A percentile compares a stretch with the other conserved stretches of the same genome.
These are phyloP conservation scores for Entelurus aequoreus DNA, from an alignment of 2,113 vertebrate genomes.

Conservation along the genomic window DNA sequence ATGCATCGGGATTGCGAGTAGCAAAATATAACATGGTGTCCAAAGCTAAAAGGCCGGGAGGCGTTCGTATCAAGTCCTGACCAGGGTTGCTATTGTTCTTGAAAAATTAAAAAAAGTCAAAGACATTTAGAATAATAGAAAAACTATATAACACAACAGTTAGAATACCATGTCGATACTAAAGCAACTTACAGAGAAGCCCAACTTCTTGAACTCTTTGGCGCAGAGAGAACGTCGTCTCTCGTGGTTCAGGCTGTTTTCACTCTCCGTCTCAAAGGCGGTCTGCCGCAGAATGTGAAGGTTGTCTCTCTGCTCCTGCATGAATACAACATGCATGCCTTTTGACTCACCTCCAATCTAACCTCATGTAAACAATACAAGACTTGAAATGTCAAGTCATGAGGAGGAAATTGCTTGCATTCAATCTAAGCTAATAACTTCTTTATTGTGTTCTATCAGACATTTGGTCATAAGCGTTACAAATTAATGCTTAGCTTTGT, in stretches of 20 bases:
- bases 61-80: conserved; percentile 83
- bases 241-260: conserved; percentile 75
- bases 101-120: not conserved
- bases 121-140: not conserved
- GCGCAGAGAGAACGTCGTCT: conserved; percentile 85
- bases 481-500: too few relatives aligned
- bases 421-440: too few relatives aligned
- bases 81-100: conserved; percentile 95
- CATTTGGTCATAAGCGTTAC: too few relatives aligned
- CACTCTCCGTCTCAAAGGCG: conserved; percentile 82
- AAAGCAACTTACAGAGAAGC: conserved; percentile 77
- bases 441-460: too few relatives aligned
- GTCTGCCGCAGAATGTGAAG: conserved; percentile 83
- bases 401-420: not conserved
- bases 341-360: fast-evolving
- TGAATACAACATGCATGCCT: too few relatives aligned
- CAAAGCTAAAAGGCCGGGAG: conserved; percentile 88
- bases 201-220: conserved; percentile 91
- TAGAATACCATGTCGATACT: fast-evolving
- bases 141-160: not conserved
- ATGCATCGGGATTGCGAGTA: conserved; percentile 79
- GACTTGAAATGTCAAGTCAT: not conserved
- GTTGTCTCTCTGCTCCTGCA: conserved; percentile 83
- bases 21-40: conserved; percentile 95
- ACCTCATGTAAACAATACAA: not conserved